phyloP scores from a whole-genome alignment of 2,113 vertebrate species.

The Dunckerocampus dactyliophorus region DNA sequence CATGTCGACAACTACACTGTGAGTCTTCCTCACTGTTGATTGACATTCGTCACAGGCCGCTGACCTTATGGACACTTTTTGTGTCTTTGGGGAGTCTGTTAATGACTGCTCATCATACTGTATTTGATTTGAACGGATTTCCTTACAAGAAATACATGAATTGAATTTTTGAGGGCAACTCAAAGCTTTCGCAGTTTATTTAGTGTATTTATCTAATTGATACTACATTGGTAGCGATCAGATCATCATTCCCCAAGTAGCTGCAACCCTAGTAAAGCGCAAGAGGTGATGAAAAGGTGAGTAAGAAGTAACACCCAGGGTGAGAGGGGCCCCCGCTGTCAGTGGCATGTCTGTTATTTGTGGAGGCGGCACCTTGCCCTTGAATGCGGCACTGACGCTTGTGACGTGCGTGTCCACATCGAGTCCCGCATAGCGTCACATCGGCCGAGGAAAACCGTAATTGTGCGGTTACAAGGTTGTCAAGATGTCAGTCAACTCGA shows the following conservation, averaged over 20 bases:
- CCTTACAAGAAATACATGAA: too few relatives aligned
- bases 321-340: not conserved
- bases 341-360: conserved; percentile 34
- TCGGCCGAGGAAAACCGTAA: conserved; percentile 3
- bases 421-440: not conserved
- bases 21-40: conserved; percentile 43
- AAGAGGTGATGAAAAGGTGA: conserved; percentile 32
- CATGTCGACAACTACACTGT: conserved; percentile 38
- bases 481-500: not conserved
- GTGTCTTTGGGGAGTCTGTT: too few relatives aligned
- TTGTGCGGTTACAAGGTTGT: conserved; percentile 13
- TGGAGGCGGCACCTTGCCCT: conserved; percentile 11
- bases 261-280: too few relatives aligned
- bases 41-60: conserved; percentile 24
- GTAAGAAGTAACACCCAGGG: conserved; percentile 9
- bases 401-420: not conserved
- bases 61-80: not conserved
- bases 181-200: too few relatives aligned
- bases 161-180: too few relatives aligned
- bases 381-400: conserved; percentile 15
- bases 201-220: too few relatives aligned
- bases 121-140: too few relatives aligned
- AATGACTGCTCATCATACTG: too few relatives aligned
- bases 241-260: too few relatives aligned
- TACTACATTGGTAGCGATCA: too few relatives aligned